These are phyloP conservation scores for Allacma fusca DNA, from an alignment of 2,888 invertebrate genomes.

Conservation along the genomic window DNA sequence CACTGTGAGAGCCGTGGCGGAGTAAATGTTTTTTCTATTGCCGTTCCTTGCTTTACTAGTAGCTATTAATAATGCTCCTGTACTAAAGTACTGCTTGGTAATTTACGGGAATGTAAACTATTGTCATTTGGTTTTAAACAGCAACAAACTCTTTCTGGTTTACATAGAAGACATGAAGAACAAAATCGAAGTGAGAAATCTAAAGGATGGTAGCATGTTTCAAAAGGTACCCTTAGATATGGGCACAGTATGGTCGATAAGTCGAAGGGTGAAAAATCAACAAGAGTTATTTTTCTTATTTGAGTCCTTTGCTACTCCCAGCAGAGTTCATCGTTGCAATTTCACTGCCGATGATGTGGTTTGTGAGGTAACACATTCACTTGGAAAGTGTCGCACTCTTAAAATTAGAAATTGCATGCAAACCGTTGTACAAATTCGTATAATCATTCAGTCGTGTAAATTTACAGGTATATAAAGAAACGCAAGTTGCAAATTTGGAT, in stretches of 20 bases:
- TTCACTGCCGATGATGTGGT: conserved; percentile 14
- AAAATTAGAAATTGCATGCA: no score
- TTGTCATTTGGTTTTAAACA: no score
- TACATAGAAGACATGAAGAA: conserved; percentile 27
- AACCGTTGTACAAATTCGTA: no score
- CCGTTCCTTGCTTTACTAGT: not conserved
- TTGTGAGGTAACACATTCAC: conserved; percentile 24
- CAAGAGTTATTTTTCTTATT: conserved; percentile 34
- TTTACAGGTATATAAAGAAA: conserved; percentile 32
- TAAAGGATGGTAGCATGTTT: conserved; percentile 28
- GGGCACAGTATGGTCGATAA: conserved; percentile 27
- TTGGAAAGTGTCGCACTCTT: no score
- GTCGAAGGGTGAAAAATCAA: not conserved
- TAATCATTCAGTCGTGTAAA: not conserved
- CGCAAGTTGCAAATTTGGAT: conserved; percentile 13
- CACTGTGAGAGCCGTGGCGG: conserved; percentile 30
- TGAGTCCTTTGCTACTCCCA: conserved; percentile 22
- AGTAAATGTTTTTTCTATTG: conserved; percentile 25
- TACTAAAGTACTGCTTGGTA: no score
- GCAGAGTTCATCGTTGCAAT: conserved; percentile 27
- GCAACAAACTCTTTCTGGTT: conserved; percentile 24
- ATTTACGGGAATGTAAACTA: no score
- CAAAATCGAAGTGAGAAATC: conserved; percentile 35
- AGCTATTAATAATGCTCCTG: not conserved
- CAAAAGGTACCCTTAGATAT: conserved; percentile 4